Evolutionary conservation across 2,113 vertebrate genomes (phyloP), one percentile per base, ranked within the genome.

Genomic region (Sapayoa aenigma): DNA sequence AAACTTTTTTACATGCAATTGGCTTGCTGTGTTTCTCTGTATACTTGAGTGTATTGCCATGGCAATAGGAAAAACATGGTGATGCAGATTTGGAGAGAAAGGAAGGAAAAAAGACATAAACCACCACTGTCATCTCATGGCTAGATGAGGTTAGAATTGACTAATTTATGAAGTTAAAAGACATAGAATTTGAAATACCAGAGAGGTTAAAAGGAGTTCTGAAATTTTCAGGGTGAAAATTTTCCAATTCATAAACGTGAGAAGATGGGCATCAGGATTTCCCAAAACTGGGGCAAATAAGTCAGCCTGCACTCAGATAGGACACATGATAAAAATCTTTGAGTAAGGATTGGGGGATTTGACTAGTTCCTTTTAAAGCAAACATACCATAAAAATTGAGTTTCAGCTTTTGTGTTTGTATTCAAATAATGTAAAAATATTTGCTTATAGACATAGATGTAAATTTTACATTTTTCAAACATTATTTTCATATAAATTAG

Each of bases 41-140:
- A 83, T 93, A 79, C 87, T 87, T 42, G 78, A 87, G 93, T 69
- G 59, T 37, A 96, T 97, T 92, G 74, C 97, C 97, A 97, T 97
- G 97, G 97, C 84, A 66, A 97, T 92, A 74, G 90, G 63, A 83
- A 69, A 95, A 98, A 96, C 93, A 93, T 33, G 78, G 90, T 89
- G 94, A 92, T 89, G 84, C 87, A 91, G 95, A 91, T 84, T 91
- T 91, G 62, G 65, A 92, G 66, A 76, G 87, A 94, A 93, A 82
- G 59, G 50, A 60, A 94, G 35, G 58, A 9, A 74, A 74, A 87
- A 85, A 77, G 60, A 81, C 44, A 83, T 56, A 84, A 94, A 94
- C 78, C 65, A 20, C 65, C 17, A 17, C 83, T 86, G 59, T 87
- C 89, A 39, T 71, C 77, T 84, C 84, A 74, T 53, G 31, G 86